phyloP scores from a whole-genome alignment of 2,113 vertebrate genomes.

The Pampusana beccarii region DNA sequence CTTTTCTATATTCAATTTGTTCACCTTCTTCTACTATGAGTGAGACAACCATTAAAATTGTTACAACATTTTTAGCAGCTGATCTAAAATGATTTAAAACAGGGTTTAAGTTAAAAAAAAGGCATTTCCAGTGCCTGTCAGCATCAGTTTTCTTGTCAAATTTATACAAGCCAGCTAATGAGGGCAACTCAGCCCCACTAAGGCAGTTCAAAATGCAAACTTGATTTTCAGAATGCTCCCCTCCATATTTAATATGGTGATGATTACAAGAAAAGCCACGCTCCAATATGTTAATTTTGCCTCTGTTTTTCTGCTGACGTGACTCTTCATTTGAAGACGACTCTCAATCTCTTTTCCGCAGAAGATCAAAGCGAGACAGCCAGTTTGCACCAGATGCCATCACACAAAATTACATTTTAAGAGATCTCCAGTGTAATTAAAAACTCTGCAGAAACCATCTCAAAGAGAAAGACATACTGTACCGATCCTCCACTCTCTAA shows the following conservation, averaged over 20 bases:
- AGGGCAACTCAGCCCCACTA: neutral
- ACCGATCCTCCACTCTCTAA: neutral
- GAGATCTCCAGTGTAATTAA: slow-evolving; percentile 38
- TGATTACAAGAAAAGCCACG: slow-evolving; percentile 32
- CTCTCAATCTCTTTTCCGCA: slow-evolving; percentile 25
- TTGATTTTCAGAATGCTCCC: slow-evolving; percentile 19
- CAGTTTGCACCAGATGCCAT: slow-evolving; percentile 45
- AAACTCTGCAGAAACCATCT: neutral
- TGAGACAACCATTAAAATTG: slow-evolving; percentile 15
- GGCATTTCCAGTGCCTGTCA: neutral
- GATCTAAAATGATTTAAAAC: slow-evolving; percentile 22
- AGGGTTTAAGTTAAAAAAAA: neutral
- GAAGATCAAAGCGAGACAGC: slow-evolving; percentile 44
- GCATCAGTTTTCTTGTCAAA: neutral
- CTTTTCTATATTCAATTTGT: neutral
- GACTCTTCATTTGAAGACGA: slow-evolving; percentile 57
- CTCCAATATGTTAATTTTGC: slow-evolving; percentile 49
- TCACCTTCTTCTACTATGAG: neutral
- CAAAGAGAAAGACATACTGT: slow-evolving; percentile 3
- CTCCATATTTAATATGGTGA: slow-evolving; percentile 24
- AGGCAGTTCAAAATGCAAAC: slow-evolving; percentile 2
- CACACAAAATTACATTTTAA: slow-evolving; percentile 43
- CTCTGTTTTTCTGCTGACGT: slow-evolving; percentile 61
- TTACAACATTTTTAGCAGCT: slow-evolving; percentile 17
- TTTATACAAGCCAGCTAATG: slow-evolving; percentile 33